These are phyloP conservation scores for Acanthisitta chloris DNA, from an alignment of 2,113 vertebrate genomes.

Conservation along the genomic window DNA sequence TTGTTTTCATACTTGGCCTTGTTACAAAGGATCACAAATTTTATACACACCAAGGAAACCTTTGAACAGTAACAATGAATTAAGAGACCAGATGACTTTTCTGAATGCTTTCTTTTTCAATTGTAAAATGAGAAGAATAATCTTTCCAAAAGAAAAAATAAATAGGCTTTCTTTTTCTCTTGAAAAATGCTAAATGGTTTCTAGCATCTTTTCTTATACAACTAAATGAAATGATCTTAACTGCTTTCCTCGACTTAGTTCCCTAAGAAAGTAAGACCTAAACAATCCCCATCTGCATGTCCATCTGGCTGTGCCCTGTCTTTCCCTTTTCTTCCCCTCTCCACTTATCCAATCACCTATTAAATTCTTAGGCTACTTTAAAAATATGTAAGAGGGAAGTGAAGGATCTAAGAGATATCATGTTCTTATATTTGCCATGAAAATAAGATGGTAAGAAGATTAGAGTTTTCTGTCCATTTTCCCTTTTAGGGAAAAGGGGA, in stretches of 20 bases:
- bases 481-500: not conserved
- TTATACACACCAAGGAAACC: not conserved
- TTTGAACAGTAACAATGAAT: slow-evolving; percentile 25
- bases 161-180: not conserved
- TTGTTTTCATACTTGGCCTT: slow-evolving; percentile 21
- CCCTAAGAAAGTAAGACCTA: not conserved
- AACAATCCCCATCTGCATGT: not conserved
- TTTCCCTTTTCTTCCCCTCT: not conserved
- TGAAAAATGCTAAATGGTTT: not conserved
- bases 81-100: not conserved
- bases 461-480: not conserved
- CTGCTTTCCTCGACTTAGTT: not conserved
- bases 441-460: not conserved
- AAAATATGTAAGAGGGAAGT: not conserved
- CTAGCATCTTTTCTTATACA: not conserved
- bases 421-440: not conserved
- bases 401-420: not conserved
- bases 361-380: not conserved
- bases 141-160: not conserved
- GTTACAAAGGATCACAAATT: slow-evolving; percentile 16
- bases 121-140: not conserved
- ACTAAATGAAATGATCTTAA: not conserved
- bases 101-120: not conserved
- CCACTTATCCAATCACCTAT: not conserved
- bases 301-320: not conserved